Base-by-base conservation (phyloP, 2,113 vertebrate genomes). In the Chaetorhynchus papuensis region DNA sequence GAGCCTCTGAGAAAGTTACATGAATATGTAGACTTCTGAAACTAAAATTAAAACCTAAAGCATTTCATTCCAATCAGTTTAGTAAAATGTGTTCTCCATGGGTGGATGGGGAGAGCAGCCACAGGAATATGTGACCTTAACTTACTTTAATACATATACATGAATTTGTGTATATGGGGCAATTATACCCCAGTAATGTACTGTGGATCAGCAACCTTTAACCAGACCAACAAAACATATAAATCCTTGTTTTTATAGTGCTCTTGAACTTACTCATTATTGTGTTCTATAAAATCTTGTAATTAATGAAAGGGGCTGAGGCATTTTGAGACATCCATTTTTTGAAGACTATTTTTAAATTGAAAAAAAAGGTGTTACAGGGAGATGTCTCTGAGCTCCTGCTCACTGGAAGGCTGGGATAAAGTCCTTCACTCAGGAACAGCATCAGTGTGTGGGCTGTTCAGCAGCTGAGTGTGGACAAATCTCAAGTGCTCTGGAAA, bases 231-330 rank as follows among this genome's bases (percentile, higher is more conserved):
- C 83, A 59, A 83, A 90, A 93, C 94, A 94, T 96, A 88, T 24
- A 97, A 89, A 96, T 94, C 85, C 89, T 96, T 93, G 84, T 63
- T 97, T 97, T 97, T 93, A 66, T 88, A 91, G 93, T 90, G 89
- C 64, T 87, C 83, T 96, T 93, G 83, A 95, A 97, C 50, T 97
- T 93, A 83, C 81, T 97, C 71, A 54, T 84, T 93, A 71, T 76
- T 92, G 59, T 87, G 49, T 94, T 96, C 61, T 94, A 74, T 90
- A 97, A 97, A 95, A 96, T 76, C 83, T 89, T 85, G 80, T 87
- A 92, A 96, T 28, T 24, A 89, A 89, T 97, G 93, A 63, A 93
- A 93, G 77, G 83, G 79, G 70, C 83, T 81, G 95, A 96, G 94
- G 83, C 89, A 80, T 93, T 97, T 82, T 93, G 92, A 81, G 94